Evolutionary conservation across 2,113 vertebrate species (phyloP), one percentile per base, ranked within the genome.

Genomic region (Oryzias curvinotus): DNA sequence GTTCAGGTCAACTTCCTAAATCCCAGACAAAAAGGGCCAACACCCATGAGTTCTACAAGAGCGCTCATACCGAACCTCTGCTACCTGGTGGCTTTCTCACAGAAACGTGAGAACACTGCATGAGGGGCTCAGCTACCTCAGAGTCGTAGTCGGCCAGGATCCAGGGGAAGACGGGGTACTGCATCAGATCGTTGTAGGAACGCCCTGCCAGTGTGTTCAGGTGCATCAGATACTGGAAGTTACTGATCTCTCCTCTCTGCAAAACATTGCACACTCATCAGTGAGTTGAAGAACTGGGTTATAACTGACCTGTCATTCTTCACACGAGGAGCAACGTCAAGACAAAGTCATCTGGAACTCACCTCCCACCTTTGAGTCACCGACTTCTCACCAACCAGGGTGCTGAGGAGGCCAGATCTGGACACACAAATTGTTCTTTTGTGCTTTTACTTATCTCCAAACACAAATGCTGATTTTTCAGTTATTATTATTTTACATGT

Each of bases 221-320:
- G 79, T 99, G 97, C 97, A 99, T 99, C 88, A 99, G 83, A 77
- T 99, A 99, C 90, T 99, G 97, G 91, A 99, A 99, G 84, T 99
- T 99, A 87, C 97, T 99, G 91, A 99, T 99, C 89, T 99, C 97
- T 68, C 97, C 97, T 91, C 96, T 92, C 97, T 98, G 82, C 47
- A 28, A 45, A 56, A 63, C n/a, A 56, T 0, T 1, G 52, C 13
- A 21, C 30, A 65, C 7, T 23, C 8, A 13, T 44, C 5, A 54
- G 55, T 23, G 5, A 43, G 30, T 21, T 5, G 36, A 36, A 12
- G 36, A 36, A 36, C 36, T 19, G 21, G 14, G 7, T 17, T 5
- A 15, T 30, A 12, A 0, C 12, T 42, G 25, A 15, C 2, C 6
- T 16, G 12, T 47, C 19, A 3, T 7, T 12, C 8, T 8, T 23